These are phyloP conservation scores for Lasioglossum morio DNA, from an alignment of 2,888 invertebrate species.

Conservation along the genomic window DNA sequence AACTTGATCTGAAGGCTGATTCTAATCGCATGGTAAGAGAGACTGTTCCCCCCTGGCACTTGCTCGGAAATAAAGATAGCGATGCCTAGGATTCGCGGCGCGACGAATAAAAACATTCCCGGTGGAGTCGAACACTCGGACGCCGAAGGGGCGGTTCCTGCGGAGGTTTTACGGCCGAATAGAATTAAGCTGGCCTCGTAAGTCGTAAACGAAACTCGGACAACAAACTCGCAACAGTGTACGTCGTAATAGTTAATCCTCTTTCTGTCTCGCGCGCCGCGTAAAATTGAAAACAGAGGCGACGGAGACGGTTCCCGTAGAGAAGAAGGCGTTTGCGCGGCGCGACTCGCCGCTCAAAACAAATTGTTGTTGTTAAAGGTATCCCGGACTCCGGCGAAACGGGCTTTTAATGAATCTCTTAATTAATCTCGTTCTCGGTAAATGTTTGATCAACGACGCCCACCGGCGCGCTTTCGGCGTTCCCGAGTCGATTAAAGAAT, in stretches of 20 bases:
- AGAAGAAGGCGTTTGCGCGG: neutral
- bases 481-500: neutral
- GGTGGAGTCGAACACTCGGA: neutral
- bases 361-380: conserved; percentile 3
- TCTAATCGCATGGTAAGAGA: neutral
- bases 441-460: neutral
- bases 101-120: conserved; percentile 18
- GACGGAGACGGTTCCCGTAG: neutral
- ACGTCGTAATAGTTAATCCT: conserved; percentile 39
- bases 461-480: too few relatives aligned
- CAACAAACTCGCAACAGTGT: conserved; percentile 23
- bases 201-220: conserved; percentile 55
- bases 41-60: neutral
- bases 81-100: neutral
- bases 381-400: neutral
- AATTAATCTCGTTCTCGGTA: conserved; percentile 29
- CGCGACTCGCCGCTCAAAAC: neutral
- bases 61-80: neutral
- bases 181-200: conserved; percentile 48
- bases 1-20: too few relatives aligned
- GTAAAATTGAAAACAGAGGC: conserved; percentile 7
- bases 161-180: conserved; percentile 47
- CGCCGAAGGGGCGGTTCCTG: neutral
- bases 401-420: conserved; percentile 12
- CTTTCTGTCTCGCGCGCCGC: conserved; percentile 23